Evolutionary conservation across 2,797 vertebrate genomes (phyloP).

Genomic region (Vipera latastei): DNA sequence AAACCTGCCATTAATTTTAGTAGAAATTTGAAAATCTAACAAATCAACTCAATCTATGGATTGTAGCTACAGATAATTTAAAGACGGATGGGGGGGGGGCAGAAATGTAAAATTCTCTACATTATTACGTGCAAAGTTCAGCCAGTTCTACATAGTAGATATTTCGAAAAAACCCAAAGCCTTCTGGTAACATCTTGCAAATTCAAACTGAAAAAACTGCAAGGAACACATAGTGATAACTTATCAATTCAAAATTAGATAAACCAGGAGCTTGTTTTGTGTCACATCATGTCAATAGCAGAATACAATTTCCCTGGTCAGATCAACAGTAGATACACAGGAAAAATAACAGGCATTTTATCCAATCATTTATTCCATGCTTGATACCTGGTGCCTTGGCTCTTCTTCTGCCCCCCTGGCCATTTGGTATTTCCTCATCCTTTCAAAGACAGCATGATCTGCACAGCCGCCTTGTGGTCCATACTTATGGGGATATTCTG

Average conservation of each 20-base stretch:
- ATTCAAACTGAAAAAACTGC: background rate
- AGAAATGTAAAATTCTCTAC: background rate
- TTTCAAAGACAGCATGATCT: conserved; percentile 91
- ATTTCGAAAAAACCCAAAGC: background rate
- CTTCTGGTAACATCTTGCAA: background rate
- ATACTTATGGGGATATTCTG: conserved; percentile 96
- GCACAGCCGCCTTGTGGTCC: conserved; percentile 93
- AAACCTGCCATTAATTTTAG: conserved; percentile 27
- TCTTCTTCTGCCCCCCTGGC: conserved; percentile 72
- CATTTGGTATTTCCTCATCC: conserved; percentile 90
- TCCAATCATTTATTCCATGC: background rate
- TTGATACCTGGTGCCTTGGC: conserved; percentile 76
- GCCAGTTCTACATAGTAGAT: background rate
- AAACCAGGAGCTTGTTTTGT: background rate
- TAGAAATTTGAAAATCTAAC: background rate
- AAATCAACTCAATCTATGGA: background rate
- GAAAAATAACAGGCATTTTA: background rate
- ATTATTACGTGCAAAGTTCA: conserved; percentile 6
- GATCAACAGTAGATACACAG: background rate
- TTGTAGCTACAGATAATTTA: background rate
- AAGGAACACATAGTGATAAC: background rate
- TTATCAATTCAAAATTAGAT: background rate
- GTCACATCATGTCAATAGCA: background rate
- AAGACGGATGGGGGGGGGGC: background rate
- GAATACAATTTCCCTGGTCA: background rate